Conservation (phyloP, 2,113 vertebrate species). For the Phasianus colchicus region DNA sequence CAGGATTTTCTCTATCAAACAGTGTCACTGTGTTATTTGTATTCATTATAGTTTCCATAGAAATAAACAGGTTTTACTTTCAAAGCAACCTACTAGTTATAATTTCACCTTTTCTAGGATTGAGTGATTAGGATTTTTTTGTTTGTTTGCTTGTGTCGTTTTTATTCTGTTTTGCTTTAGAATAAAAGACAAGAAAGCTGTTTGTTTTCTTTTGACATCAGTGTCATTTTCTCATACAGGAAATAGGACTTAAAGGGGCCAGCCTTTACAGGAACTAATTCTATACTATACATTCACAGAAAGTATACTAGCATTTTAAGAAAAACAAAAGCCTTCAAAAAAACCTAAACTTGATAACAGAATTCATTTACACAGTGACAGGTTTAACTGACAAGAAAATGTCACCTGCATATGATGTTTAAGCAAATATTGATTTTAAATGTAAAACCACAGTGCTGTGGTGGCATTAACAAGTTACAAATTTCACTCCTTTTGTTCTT, state of each 20-base stretch:
- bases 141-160: background rate
- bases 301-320: background rate
- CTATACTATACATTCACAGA: background rate
- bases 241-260: accelerated
- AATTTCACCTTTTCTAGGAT: accelerated
- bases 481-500: background rate
- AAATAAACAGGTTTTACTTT: background rate
- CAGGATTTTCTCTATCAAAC: background rate
- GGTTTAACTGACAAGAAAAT: background rate
- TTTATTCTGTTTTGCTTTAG: background rate
- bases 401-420: background rate
- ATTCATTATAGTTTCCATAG: background rate
- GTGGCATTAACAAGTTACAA: background rate
- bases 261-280: background rate
- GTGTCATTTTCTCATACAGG: background rate
- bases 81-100: background rate
- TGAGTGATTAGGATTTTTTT: accelerated
- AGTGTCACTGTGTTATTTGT: background rate
- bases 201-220: background rate
- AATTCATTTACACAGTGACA: background rate
- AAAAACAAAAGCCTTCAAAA: background rate
- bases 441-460: background rate
- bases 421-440: constrained; percentile 40
- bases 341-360: background rate
- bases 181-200: background rate